Conservation (phyloP, 2,888 invertebrate species). For the Coecobrya sp. region DNA sequence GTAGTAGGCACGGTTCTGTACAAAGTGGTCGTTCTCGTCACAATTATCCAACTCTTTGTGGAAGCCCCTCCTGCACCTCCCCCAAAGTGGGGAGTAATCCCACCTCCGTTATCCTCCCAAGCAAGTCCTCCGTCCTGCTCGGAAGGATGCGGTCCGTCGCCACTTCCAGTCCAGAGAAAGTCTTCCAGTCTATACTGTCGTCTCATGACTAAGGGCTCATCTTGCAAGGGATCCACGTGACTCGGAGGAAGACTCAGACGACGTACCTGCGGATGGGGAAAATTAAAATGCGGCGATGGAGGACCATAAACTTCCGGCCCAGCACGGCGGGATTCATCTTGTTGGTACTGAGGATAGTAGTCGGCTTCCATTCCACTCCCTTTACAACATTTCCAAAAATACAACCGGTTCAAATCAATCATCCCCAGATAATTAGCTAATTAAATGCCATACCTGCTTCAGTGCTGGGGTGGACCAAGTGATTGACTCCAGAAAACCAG, state of each 20-base stretch:
- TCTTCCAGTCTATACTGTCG: conserved; percentile 90
- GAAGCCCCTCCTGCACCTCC: not conserved
- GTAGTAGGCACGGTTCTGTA: conserved; percentile 85
- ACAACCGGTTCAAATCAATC: no score
- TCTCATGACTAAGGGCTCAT: not conserved
- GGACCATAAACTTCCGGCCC: not conserved
- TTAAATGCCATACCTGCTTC: conserved; percentile 40
- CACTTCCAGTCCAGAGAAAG: conserved; percentile 96
- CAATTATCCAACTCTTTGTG: conserved; percentile 73
- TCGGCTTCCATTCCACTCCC: not conserved
- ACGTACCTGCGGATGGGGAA: not conserved
- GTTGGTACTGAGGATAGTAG: not conserved
- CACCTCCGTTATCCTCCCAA: conserved; percentile 84
- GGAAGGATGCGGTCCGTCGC: conserved; percentile 90
- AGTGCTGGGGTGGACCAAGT: conserved; percentile 63
- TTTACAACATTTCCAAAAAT: no score
- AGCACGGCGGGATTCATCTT: not conserved
- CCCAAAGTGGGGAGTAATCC: not conserved
- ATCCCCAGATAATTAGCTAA: not conserved
- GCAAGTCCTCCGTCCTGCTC: conserved; percentile 84
- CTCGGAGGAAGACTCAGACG: not conserved
- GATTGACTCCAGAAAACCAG: conserved; percentile 74
- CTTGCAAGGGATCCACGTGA: not conserved
- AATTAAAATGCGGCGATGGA: no score
- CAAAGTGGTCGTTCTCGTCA: conserved; percentile 85